Evolutionary conservation across 2,888 invertebrate genomes (phyloP).

Genomic region (Pilophorus perplexus): DNA sequence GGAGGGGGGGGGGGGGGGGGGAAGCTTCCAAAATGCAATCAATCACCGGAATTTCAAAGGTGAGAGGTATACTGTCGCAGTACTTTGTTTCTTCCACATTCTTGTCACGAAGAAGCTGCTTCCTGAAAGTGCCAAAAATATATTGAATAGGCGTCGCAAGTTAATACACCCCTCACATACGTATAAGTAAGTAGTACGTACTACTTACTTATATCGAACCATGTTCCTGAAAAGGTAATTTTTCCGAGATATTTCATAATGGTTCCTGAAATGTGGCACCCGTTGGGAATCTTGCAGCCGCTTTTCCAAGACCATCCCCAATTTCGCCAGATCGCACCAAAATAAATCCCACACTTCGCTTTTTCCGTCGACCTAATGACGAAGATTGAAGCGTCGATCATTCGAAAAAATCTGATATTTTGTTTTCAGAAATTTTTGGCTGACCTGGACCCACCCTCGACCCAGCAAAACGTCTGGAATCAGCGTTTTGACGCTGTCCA

Average conservation of each 20-base stretch:
- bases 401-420: neutral
- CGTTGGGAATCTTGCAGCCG: slow-evolving; percentile 52
- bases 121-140: too few species aligned
- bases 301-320: slow-evolving; percentile 52
- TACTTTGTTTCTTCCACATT: slow-evolving; percentile 54
- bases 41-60: slow-evolving; percentile 61
- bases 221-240: slow-evolving; percentile 60
- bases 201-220: slow-evolving; percentile 41
- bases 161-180: too few species aligned
- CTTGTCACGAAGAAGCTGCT: slow-evolving; percentile 50
- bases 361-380: slow-evolving; percentile 49
- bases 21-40: too few species aligned
- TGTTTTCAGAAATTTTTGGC: too few species aligned
- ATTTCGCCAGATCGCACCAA: slow-evolving; percentile 61
- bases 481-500: slow-evolving; percentile 18
- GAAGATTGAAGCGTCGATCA: neutral
- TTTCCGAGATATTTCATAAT: slow-evolving; percentile 62
- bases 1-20: too few species aligned
- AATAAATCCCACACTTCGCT: slow-evolving; percentile 59
- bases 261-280: slow-evolving; percentile 62
- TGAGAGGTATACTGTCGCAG: slow-evolving; percentile 59
- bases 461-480: slow-evolving; percentile 21
- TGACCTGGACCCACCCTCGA: slow-evolving; percentile 34
- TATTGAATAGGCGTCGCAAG: too few species aligned
- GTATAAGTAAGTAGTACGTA: too few species aligned